Percentiles rank a stretch among this genome's conserved stretches.
Evolutionary conservation across 2,113 vertebrate species (phyloP).

Genomic region (Trachemys scripta): DNA sequence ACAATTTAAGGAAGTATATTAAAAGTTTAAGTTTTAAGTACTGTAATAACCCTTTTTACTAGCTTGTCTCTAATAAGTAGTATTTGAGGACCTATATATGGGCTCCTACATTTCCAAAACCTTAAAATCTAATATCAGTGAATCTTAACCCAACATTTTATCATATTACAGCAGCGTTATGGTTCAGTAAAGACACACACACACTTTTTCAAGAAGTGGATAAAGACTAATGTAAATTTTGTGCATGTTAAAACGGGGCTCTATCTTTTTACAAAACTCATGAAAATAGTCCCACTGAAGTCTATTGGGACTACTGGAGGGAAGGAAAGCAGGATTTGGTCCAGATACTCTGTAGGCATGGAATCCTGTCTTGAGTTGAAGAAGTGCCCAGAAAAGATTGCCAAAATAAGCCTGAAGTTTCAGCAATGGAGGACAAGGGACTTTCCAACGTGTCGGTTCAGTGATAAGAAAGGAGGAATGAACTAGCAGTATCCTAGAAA

Average conservation of each 20-base stretch:
- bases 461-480: background rate
- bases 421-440: background rate
- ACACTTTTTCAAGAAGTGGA: background rate
- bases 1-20: background rate
- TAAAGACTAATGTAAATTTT: background rate
- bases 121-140: background rate
- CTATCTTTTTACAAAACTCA: accelerated
- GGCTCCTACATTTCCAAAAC: background rate
- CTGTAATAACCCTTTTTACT: background rate
- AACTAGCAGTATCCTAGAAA: slow-evolving; percentile 26
- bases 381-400: background rate
- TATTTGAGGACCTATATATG: background rate
- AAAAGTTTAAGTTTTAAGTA: background rate
- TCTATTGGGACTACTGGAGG: background rate
- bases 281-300: background rate
- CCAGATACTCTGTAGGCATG: background rate
- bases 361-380: background rate
- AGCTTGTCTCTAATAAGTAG: background rate
- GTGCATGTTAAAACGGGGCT: background rate
- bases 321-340: background rate
- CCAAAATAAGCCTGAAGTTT: background rate
- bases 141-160: background rate
- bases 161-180: background rate
- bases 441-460: background rate
- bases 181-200: background rate